A percentile compares a stretch with the other conserved stretches of the same genome.
Evolutionary conservation across 2,797 vertebrate genomes (phyloP).

Genomic region (Euthynnus affinis): DNA sequence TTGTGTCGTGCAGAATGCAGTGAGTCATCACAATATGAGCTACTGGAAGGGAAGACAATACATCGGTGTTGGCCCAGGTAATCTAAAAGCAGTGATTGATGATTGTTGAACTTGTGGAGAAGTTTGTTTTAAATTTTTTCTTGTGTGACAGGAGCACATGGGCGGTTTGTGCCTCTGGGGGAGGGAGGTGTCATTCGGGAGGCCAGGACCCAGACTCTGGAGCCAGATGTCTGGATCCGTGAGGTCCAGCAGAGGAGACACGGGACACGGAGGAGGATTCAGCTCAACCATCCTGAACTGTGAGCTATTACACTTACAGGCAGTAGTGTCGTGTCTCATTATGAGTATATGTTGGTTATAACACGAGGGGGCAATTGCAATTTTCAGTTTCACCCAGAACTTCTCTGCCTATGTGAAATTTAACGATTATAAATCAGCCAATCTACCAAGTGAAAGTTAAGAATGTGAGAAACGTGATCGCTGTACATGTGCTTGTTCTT

Average conservation of each 20-base stretch:
- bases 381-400: slow-evolving; percentile 7
- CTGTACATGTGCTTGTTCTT: slow-evolving; percentile 34
- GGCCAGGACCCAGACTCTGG: slow-evolving; percentile 92
- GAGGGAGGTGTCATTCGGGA: slow-evolving; percentile 84
- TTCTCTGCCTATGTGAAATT: slow-evolving; percentile 31
- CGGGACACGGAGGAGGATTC: slow-evolving; percentile 86
- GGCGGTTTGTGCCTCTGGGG: slow-evolving; percentile 85
- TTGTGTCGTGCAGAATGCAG: slow-evolving; percentile 84
- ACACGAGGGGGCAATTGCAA: slow-evolving; percentile 16
- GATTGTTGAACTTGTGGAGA: not conserved
- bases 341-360: not conserved
- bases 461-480: slow-evolving; percentile 19
- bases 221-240: slow-evolving; percentile 91
- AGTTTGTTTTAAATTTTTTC: not conserved
- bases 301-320: slow-evolving; percentile 78
- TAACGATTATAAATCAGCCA: slow-evolving; percentile 12
- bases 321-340: slow-evolving; percentile 3
- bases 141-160: slow-evolving; percentile 89
- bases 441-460: not conserved
- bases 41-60: slow-evolving; percentile 94
- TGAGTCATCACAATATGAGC: slow-evolving; percentile 91
- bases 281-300: slow-evolving; percentile 84
- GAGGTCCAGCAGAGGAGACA: slow-evolving; percentile 91
- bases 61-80: slow-evolving; percentile 94
- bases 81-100: not conserved